phyloP scores from a whole-genome alignment of 2,888 invertebrate genomes.

The Diarsia mendica region DNA sequence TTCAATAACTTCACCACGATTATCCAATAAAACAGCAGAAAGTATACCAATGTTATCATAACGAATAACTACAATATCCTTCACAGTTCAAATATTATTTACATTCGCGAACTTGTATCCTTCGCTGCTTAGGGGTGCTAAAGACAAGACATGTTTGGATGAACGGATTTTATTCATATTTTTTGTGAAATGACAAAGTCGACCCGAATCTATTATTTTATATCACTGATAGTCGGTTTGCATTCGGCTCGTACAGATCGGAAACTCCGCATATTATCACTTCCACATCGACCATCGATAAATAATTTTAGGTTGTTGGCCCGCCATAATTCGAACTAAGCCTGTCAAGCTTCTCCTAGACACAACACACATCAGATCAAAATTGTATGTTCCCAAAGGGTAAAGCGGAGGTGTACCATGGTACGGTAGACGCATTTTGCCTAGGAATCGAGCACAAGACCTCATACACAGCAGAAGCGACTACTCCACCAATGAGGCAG shows the following conservation, averaged over 20 bases:
- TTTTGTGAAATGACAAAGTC: background rate
- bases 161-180: background rate
- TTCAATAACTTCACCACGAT: background rate
- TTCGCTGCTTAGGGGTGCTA: background rate
- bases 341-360: too few relatives aligned
- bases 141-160: background rate
- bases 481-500: too few relatives aligned
- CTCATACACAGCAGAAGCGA: too few relatives aligned
- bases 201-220: background rate
- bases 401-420: too few relatives aligned
- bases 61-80: constrained; percentile 12
- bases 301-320: background rate
- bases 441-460: too few relatives aligned
- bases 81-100: constrained; percentile 24
- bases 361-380: too few relatives aligned
- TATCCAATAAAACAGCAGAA: constrained; percentile 3
- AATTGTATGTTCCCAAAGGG: too few relatives aligned
- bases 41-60: constrained; percentile 24
- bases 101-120: constrained; percentile 18
- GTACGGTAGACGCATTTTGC: too few relatives aligned
- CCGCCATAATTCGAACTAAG: too few relatives aligned
- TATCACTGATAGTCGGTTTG: too few relatives aligned
- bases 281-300: too few relatives aligned
- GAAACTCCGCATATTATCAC: background rate
- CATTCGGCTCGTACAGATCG: background rate